Base-by-base conservation (phyloP, 1,140 invertebrate genomes). In the Drosophila tsacasi region DNA sequence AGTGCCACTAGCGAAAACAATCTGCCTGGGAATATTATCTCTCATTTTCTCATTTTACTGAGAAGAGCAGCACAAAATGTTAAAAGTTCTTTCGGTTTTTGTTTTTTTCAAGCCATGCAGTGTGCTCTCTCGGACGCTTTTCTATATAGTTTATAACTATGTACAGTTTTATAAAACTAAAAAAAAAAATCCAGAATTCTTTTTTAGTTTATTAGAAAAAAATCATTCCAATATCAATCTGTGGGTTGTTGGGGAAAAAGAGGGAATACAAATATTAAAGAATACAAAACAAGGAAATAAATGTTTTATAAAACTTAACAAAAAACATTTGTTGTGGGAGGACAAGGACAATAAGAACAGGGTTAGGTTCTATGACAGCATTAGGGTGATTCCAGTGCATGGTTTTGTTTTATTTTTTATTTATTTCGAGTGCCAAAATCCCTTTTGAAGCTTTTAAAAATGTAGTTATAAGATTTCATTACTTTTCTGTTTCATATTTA, bases 111-210 rank as follows among this genome's bases (percentile, higher is more conserved):
- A 93, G 92, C 92, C 92, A 93, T 93, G 92, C 92, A 93, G 91
- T 93, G 91, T 90, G 85, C 89, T 93, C 92, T 93, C 92, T 93
- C 92, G 92, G 92, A 93, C 81, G 81, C 79, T 83, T 90, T 80
- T 49, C 25, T 54, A 23, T 37, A 17, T 55, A 23, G 35, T 55
- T 0, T 25, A 73, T 37, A 81, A 72, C 15, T 81, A 77, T 73
- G 9, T 76, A 76, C 81, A 75, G 27, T 25, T 37, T 23, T 54
- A 59, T 57, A 76, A 66, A 35, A 79, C 72, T 68, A 66, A 75
- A 8, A 57, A 65, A 25, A 32, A 68, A 84, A 68, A 63, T 52
- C 8, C 13, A 21, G 32, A 13, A 35, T 39, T 67, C 23, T 35
- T 19, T 32, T 47, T 10, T 17, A 23, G 13, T 30, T 60, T 27